Conservation (phyloP, 2,113 vertebrate species). For the Phalacrocorax aristotelis region DNA sequence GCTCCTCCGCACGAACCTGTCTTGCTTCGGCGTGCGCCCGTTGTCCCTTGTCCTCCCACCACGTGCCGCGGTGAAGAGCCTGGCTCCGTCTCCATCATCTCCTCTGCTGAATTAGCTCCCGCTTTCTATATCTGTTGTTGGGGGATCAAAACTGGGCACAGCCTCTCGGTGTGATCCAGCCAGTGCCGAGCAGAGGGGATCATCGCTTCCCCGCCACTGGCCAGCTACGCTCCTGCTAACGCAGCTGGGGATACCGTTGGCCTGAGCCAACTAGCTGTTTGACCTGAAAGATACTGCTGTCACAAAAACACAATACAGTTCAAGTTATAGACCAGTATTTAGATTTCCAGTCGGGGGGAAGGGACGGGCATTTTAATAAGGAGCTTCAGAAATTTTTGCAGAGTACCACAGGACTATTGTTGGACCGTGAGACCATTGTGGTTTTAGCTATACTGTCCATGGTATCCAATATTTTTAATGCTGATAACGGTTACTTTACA, state of each 20-base stretch:
- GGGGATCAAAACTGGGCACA: fast-evolving
- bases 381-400: neutral
- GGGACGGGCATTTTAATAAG: neutral
- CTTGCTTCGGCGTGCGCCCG: fast-evolving
- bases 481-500: neutral
- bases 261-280: fast-evolving
- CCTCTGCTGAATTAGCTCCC: neutral
- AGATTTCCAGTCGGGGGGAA: neutral
- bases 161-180: fast-evolving
- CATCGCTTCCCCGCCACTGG: fast-evolving
- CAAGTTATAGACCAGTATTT: fast-evolving
- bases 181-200: neutral
- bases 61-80: fast-evolving
- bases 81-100: fast-evolving
- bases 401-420: fast-evolving
- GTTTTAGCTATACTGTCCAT: neutral
- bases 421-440: fast-evolving
- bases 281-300: fast-evolving
- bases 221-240: fast-evolving
- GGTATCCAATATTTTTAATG: neutral
- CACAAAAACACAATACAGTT: fast-evolving
- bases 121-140: fast-evolving
- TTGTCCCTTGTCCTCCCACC: neutral
- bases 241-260: fast-evolving
- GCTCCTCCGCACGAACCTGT: fast-evolving